These are phyloP conservation scores for Eutolmus rufibarbis DNA, from an alignment of 2,888 invertebrate genomes.

Conservation along the genomic window DNA sequence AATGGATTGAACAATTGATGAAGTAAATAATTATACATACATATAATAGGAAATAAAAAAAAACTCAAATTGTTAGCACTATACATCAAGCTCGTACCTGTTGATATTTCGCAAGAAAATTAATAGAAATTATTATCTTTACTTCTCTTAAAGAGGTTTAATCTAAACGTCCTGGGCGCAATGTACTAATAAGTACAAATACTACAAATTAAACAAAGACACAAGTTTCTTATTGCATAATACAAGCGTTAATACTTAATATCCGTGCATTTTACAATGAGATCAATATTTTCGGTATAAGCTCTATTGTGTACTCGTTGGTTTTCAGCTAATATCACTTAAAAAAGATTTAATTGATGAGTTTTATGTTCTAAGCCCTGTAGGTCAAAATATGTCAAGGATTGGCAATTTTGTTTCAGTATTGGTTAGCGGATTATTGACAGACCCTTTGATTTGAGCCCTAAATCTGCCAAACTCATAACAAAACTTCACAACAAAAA, in stretches of 20 bases:
- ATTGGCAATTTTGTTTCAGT: too few species aligned
- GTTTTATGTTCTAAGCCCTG: not conserved
- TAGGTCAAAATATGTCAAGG: not conserved
- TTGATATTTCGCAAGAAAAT: not conserved
- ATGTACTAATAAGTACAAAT: not conserved
- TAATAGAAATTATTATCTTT: not conserved
- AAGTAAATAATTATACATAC: not conserved
- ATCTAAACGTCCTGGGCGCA: not conserved
- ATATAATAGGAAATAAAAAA: not conserved
- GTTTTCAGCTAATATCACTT: not conserved
- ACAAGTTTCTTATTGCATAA: not conserved
- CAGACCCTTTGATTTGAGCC: not conserved
- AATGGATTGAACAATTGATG: not conserved
- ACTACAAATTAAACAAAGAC: not conserved
- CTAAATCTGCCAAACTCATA: not conserved
- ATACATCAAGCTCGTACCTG: too few species aligned
- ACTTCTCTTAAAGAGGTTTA: not conserved
- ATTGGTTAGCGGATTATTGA: too few species aligned
- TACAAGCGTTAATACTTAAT: not conserved
- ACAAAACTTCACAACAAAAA: too few species aligned
- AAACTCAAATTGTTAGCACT: not conserved
- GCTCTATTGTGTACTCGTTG: not conserved
- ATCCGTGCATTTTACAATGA: not conserved
- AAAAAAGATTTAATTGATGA: not conserved
- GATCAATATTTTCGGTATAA: too few species aligned